Evolutionary conservation across 1,140 invertebrate species (phyloP), one percentile per base, ranked within the genome.

Genomic region (Diploscapter pachys): DNA sequence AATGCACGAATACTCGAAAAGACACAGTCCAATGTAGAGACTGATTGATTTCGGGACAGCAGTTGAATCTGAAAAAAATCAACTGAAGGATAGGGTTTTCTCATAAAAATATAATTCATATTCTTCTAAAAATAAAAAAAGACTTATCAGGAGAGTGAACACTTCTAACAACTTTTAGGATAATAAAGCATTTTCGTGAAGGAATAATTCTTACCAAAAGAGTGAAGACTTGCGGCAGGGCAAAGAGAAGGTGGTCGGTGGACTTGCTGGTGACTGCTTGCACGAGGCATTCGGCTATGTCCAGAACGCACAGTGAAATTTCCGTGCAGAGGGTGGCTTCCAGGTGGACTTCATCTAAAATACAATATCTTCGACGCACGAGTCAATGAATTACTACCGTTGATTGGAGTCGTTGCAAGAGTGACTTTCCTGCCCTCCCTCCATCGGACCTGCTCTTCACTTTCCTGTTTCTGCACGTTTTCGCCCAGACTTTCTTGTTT

Each of bases 1-100:
- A 97, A 87, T 49, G 93, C 91, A 64, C 95, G 88, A 82, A 97
- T 93, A 6, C 92, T 92, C 63, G 93, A 92, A 88, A 98, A 96
- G 89, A 96, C 91, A 85, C 93, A 92, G 82, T 95, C 92, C 48
- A 97, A 87, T 5, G 95, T 91, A 51, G 89, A 87, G 4, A 92
- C 93, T 80, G 93, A 95, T 87, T 97, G 94, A 87, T 95, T 94
- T 70, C 93, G 90, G 0, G 92, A 91, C 63, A 94, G 84, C 13
- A 80, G 79, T 53, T 85, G 83, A 81, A 86, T 81, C 76, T 82
- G 61, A 80, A 81, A 13, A 8, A 56, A 52, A 51, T 75, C 62
- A 9, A n/a, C 56, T 13, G 11, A 6, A 9, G 3, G 31, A 31
- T 31, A 31, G 31, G 31, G 31, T 31, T 31, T 31, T 31, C 31